Evolutionary conservation across 2,797 vertebrate genomes (phyloP).

Genomic region (Gymnothorax reevesii): DNA sequence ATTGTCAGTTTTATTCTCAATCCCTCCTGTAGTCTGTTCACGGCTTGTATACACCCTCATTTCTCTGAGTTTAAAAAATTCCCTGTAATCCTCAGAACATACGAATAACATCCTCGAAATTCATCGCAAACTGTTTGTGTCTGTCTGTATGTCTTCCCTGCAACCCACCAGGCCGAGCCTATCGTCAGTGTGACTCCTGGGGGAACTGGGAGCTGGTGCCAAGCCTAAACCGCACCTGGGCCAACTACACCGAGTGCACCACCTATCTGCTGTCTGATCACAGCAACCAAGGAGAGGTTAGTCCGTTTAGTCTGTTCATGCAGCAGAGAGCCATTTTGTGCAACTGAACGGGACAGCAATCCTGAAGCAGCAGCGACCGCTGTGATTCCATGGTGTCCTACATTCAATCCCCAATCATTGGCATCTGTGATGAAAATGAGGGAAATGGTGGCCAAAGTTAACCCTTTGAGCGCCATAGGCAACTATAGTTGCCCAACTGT

Average conservation of each 20-base stretch:
- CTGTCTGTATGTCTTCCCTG: not conserved
- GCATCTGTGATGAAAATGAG: too few relatives aligned
- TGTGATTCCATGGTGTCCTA: not conserved
- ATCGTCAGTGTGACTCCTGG: slow-evolving; percentile 76
- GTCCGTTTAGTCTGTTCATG: not conserved
- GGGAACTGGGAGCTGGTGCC: slow-evolving; percentile 82
- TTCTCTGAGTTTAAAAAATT: too few relatives aligned
- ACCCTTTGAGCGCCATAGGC: too few relatives aligned
- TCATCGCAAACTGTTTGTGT: not conserved
- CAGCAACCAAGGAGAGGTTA: slow-evolving; percentile 78
- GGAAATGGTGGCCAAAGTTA: too few relatives aligned
- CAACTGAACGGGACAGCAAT: not conserved
- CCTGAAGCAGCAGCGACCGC: not conserved
- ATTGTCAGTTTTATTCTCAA: too few relatives aligned
- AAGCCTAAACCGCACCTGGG: slow-evolving; percentile 87
- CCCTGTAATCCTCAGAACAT: too few relatives aligned
- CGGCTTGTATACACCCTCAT: too few relatives aligned
- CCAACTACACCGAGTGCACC: slow-evolving; percentile 88
- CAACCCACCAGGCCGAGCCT: slow-evolving; percentile 73
- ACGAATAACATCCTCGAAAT: too few relatives aligned
- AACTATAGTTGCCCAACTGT: too few relatives aligned
- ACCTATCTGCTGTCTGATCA: slow-evolving; percentile 74
- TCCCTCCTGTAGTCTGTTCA: too few relatives aligned
- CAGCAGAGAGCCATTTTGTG: not conserved
- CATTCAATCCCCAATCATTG: too few relatives aligned